Evolutionary conservation across 2,797 vertebrate species (phyloP), one percentile per base, ranked within the genome.

Genomic region (Epinephelus malabaricus): DNA sequence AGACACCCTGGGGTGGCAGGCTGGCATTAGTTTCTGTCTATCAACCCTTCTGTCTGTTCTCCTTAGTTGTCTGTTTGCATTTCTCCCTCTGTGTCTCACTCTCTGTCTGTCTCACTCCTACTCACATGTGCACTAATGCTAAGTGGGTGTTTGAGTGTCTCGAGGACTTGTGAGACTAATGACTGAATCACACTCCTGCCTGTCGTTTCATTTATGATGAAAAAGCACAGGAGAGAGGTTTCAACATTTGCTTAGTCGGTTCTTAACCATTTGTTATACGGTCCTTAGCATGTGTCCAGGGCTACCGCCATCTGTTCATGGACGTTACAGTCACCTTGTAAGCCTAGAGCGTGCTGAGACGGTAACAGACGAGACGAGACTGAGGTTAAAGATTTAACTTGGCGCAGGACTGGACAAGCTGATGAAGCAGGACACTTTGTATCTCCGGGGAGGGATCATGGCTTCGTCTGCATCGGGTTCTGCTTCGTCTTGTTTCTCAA

Each of bases 141-240:
- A 92, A 94, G 90, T 94, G 84, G 83, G 83, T 89, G 87, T 89
- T 73, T 79, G 76, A 87, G 86, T 84, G 79, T 86, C 77, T 81
- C 13, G 71, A 88, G 76, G 70, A 70, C 67, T 76, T 70, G 60
- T 19, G 61, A 79, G 65, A 73, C 81, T 58, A 76, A 66, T 56
- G 38, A 19, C 51, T 11, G 49, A 66, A 17, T 25, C 19, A 38
- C n/a, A 25, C 69, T 53, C 70, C 68, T 64, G 77, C 62, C 76
- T 17, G 40, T 47, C 54, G 18, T 21, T 56, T 75, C 66, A 23
- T 70, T 75, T 62, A 62, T 6, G 17, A 63, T 55, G 34, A 62
- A 54, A 54, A 63, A 61, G 43, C 0, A 30, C 49, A 76, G 3
- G 9, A 43, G 0, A 18, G 30, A 60, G 60, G 73, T 69, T 73